phyloP scores from a whole-genome alignment of 2,113 vertebrate species.

The Gopherus evgoodei region DNA sequence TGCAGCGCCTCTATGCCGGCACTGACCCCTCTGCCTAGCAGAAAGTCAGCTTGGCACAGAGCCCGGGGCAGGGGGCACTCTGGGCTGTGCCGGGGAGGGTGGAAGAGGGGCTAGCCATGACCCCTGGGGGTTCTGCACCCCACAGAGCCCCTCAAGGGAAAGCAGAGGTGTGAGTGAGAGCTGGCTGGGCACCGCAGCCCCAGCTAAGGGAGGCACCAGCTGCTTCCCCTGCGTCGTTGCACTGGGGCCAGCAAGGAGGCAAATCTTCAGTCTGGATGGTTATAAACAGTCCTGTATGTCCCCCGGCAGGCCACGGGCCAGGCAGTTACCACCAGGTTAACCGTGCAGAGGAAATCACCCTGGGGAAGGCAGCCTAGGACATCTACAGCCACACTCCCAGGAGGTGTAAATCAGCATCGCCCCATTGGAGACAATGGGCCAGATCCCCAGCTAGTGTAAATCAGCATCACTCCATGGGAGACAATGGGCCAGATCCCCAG shows the following conservation, averaged over 20 bases:
- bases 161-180: not conserved
- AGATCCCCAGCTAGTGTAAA: too few species aligned
- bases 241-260: not conserved
- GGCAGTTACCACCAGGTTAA: too few species aligned
- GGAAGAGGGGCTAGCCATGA: not conserved
- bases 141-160: not conserved
- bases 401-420: too few species aligned
- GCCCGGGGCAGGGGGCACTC: not conserved
- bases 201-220: not conserved
- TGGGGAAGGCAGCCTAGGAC: too few species aligned
- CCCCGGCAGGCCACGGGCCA: too few species aligned
- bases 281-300: not conserved
- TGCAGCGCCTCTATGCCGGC: not conserved
- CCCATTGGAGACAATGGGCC: too few species aligned
- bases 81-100: not conserved
- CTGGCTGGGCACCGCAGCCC: too few species aligned
- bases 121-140: not conserved
- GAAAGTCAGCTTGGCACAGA: not conserved
- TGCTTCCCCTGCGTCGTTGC: too few species aligned
- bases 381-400: too few species aligned
- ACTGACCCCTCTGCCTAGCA: not conserved
- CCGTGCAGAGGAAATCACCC: too few species aligned
- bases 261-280: not conserved
- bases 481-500: too few species aligned
- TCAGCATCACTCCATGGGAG: too few species aligned